Evolutionary conservation across 2,888 invertebrate genomes (phyloP), one percentile per base, ranked within the genome.

Genomic region (Drosophila seclusa): DNA sequence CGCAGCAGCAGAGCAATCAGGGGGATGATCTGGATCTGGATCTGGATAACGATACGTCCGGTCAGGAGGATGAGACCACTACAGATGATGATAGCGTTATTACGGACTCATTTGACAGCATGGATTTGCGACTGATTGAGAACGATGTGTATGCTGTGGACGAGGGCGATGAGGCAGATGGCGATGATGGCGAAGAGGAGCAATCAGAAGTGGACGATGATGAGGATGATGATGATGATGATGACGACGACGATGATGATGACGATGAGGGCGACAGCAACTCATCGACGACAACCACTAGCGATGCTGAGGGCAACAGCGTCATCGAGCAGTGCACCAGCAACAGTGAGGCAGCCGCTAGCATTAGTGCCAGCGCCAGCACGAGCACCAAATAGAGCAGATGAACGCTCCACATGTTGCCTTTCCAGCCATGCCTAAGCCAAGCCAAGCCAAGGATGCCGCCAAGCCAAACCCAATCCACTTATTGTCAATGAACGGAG

Each of bases 311-410:
- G 48, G 91, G 85, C 36, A 91, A 90, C 74, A 91, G 91, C 69
- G 91, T 91, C 57, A 91, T 91, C 38, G 91, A 91, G 60, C 90
- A 91, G 61, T 89, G 89, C 75, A 87, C 82, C 76, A 86, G 80
- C 78, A 82, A 73, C 72, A 82, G 87, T 54, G 87, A 87, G 64
- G 73, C 85, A n/a, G 85, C 78, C 21, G 73, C 79, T 24, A 77
- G 73, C 65, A 65, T 66, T n/a, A 78, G 76, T 50, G 69, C 64
- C 42, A 73, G 75, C 21, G 68, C 62, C 63, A 79, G 75, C 65
- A 77, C 75, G 16, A 78, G 72, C 79, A 78, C 78, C 59, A 78
- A 78, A 42, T 78, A 78, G 55, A 71, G 45, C 49, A 21, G 21
- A 18, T 40, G n/a, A 10, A 63, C 62, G 57, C 52, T 62, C 52